These are phyloP conservation scores for Lacanobia oleracea DNA, from an alignment of 2,888 invertebrate species.

Conservation along the genomic window DNA sequence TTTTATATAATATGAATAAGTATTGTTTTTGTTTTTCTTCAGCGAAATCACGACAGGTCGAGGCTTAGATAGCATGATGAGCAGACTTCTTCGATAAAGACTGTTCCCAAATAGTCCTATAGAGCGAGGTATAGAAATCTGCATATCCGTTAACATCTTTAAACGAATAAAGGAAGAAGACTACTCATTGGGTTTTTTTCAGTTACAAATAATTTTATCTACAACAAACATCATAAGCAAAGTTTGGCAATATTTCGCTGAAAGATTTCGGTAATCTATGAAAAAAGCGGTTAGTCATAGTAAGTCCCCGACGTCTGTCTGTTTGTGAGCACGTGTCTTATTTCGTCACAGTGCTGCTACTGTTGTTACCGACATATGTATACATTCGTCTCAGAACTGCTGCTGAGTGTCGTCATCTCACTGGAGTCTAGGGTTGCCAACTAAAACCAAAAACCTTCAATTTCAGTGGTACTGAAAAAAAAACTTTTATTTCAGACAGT, in stretches of 20 bases:
- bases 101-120: neutral
- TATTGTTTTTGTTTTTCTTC: neutral
- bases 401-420: neutral
- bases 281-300: conserved; percentile 27
- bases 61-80: neutral
- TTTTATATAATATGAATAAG: too few relatives aligned
- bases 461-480: too few relatives aligned
- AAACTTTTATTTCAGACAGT: too few relatives aligned
- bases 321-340: conserved; percentile 21
- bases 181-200: neutral
- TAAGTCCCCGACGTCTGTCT: conserved; percentile 3
- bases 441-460: neutral
- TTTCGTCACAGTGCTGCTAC: conserved; percentile 9
- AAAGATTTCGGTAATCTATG: conserved; percentile 6
- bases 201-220: neutral
- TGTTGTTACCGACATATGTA: neutral
- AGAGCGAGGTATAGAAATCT: neutral
- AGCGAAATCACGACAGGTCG: neutral
- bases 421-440: neutral
- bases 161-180: neutral
- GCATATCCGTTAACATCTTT: neutral
- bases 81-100: neutral
- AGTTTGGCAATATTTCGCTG: conserved; percentile 9
- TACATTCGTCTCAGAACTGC: neutral
- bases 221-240: conserved; percentile 1